These are phyloP conservation scores for Chironomus riparius DNA, from an alignment of 2,888 invertebrate species.

Conservation along the genomic window DNA sequence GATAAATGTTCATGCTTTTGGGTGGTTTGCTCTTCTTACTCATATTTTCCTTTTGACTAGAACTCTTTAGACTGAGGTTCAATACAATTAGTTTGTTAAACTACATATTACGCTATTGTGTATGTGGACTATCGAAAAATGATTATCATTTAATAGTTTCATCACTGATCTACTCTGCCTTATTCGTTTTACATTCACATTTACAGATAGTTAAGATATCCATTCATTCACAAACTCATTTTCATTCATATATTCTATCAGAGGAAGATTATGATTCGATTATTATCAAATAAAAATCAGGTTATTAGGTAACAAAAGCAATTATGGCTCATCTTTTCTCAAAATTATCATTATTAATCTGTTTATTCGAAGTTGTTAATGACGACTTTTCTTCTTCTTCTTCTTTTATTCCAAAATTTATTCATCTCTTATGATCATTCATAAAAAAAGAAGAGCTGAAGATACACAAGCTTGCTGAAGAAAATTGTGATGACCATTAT, in stretches of 20 bases:
- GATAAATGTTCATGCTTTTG: neutral
- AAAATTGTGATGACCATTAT: neutral
- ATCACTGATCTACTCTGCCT: neutral
- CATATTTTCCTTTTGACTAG: neutral
- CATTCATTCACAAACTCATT: neutral
- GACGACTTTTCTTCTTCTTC: neutral
- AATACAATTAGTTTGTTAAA: no score
- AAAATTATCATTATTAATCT: slow-evolving; percentile 13
- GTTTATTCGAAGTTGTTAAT: slow-evolving; percentile 10
- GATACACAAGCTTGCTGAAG: neutral
- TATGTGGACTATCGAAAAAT: neutral
- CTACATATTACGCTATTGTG: no score
- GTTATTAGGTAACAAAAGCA: slow-evolving; percentile 26
- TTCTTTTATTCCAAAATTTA: neutral
- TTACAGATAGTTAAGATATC: neutral
- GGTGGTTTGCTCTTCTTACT: neutral
- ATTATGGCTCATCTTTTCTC: slow-evolving; percentile 23
- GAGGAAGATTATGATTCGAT: neutral
- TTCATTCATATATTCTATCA: neutral
- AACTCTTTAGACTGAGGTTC: no score
- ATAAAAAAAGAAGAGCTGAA: slow-evolving; percentile 10
- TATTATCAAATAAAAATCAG: slow-evolving; percentile 14
- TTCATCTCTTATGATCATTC: slow-evolving; percentile 16
- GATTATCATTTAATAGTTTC: slow-evolving; percentile 1
- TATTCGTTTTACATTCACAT: neutral